Evolutionary conservation across 2,797 vertebrate genomes (phyloP).

Genomic region (Prionace glauca): DNA sequence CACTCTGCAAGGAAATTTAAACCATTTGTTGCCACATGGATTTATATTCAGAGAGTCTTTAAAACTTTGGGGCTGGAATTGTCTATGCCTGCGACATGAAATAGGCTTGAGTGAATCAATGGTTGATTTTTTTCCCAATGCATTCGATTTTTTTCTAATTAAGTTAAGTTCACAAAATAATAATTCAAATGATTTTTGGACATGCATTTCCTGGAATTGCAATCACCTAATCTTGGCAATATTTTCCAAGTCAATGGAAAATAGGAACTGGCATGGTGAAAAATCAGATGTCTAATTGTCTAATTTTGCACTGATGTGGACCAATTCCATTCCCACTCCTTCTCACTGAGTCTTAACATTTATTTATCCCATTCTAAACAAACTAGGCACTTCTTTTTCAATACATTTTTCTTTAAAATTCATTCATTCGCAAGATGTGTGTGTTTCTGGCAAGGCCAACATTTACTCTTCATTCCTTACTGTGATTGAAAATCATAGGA

Average conservation of each 20-base stretch:
- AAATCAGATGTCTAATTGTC: neutral
- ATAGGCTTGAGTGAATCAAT: neutral
- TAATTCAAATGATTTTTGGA: neutral
- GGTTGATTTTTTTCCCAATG: neutral
- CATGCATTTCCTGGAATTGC: too few species aligned
- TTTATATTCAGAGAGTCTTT: neutral
- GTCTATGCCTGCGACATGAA: neutral
- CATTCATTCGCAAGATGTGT: neutral
- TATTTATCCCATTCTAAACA: neutral
- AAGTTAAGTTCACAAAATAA: neutral
- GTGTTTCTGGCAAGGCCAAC: neutral
- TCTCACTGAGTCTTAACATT: neutral
- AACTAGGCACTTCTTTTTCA: neutral
- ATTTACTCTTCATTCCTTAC: neutral
- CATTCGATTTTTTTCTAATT: neutral
- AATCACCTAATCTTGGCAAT: neutral
- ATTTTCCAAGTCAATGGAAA: neutral
- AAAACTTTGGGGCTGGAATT: neutral
- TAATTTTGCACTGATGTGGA: neutral
- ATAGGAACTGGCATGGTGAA: neutral
- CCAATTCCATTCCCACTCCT: neutral
- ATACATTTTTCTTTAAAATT: neutral
- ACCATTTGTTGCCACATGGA: neutral
- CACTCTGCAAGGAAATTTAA: neutral
- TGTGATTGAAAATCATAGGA: neutral